Evolutionary conservation across 2,888 invertebrate species (phyloP).

Genomic region (Machimus atricapillus): DNA sequence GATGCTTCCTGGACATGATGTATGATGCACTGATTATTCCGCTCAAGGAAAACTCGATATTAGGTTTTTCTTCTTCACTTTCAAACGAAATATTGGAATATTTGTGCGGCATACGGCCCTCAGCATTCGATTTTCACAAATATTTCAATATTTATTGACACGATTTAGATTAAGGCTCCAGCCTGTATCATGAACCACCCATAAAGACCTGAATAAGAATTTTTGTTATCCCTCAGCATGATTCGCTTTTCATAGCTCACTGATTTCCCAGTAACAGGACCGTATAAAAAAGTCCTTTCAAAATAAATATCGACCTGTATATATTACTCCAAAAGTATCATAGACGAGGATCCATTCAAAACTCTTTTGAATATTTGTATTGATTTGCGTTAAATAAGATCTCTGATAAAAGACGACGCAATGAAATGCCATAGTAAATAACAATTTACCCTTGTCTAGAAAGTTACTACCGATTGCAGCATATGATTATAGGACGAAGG

Average conservation of each 20-base stretch:
- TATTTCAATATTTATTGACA: conserved; percentile 40
- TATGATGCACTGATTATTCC: conserved; percentile 38
- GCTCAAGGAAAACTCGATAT: not conserved
- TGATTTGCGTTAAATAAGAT: not conserved
- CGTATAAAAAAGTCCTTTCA: conserved; percentile 11
- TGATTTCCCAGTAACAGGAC: not conserved
- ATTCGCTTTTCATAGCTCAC: conserved; percentile 26
- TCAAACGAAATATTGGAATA: conserved; percentile 15
- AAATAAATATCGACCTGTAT: not conserved
- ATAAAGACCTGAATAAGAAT: conserved; percentile 33
- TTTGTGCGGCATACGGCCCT: not conserved
- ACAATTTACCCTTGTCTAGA: not conserved
- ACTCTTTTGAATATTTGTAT: not conserved
- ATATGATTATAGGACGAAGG: no score
- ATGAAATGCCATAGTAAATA: not conserved
- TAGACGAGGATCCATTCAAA: not conserved
- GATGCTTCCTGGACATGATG: conserved; percentile 30
- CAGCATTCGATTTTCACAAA: conserved; percentile 25
- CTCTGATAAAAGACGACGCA: not conserved
- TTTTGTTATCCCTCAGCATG: conserved; percentile 26
- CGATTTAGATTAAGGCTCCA: conserved; percentile 30
- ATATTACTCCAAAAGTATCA: not conserved
- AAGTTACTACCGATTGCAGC: no score
- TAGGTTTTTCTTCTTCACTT: not conserved
- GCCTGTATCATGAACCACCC: conserved; percentile 25